Conservation (phyloP, 1,140 invertebrate species). For the Lycorma delicatula region DNA sequence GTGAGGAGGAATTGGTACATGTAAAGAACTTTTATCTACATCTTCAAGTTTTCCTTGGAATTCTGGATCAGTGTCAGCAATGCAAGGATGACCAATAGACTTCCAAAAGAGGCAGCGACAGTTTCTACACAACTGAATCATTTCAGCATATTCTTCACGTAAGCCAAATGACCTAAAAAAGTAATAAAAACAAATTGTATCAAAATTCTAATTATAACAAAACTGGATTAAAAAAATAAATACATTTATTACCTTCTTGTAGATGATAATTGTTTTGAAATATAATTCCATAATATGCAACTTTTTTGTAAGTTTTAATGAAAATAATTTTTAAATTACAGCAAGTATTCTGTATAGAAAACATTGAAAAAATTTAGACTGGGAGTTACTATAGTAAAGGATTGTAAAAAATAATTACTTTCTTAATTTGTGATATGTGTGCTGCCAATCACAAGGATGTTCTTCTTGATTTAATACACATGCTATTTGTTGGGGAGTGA, state of each 20-base stretch:
- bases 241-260: no score
- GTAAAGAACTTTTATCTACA: conserved; percentile 66
- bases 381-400: no score
- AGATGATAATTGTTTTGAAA: no score
- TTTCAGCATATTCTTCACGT: conserved; percentile 90
- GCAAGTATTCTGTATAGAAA: no score
- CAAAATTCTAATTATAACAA: not conserved
- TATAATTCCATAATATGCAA: no score
- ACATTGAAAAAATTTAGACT: no score
- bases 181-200: conserved; percentile 11
- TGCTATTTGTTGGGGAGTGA: conserved; percentile 74
- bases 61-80: conserved; percentile 71
- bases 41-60: conserved; percentile 67
- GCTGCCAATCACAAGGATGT: conserved; percentile 53
- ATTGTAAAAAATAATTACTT: no score
- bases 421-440: conserved; percentile 61
- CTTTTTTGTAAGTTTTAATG: no score
- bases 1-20: conserved; percentile 76
- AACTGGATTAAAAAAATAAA: no score
- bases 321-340: no score
- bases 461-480: conserved; percentile 44
- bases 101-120: conserved; percentile 97
- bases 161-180: conserved; percentile 71
- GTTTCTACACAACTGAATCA: conserved; percentile 85
- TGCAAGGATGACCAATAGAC: conserved; percentile 81